Base-by-base conservation (phyloP, 1,140 invertebrate genomes). In the Drosophila pandora region DNA sequence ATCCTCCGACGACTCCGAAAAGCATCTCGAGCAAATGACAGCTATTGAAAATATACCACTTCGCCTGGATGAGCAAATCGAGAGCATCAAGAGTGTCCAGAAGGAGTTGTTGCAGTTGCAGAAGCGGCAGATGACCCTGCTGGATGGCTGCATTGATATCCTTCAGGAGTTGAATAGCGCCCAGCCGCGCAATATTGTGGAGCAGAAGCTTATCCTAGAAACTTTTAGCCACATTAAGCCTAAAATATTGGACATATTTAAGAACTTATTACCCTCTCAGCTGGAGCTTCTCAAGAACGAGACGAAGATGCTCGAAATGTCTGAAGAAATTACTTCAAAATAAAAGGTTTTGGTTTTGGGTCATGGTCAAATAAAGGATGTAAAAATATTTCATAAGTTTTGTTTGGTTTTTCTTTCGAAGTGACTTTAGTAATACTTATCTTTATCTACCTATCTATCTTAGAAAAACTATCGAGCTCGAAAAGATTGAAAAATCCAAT, bases 161-260 rank as follows among this genome's bases (percentile, higher is more conserved):
- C 48, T 81, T 2, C 28, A 73, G 3, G 79, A 81, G 25, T 41
- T 81, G 0, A 48, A 60, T 1, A 5, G 5, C 3, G 48, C 62
- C 1, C 10, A 73, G 8, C 49, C 73, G 2, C 21, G 39, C 17
- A 57, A 41, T 1, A 22, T 3, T 2, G 1, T 25, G 5, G 78
- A 81, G 21, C 28, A 23, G 7, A 43, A 63, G 25, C 21, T 76
- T 1, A 10, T 81, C 1, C 1, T 56, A 1, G 37, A 72, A 1
- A 76, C 78, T 0, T 81, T 76, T 12, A n/a, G 3, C 34, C n/a
- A n/a, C 23, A 2, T 7, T 0, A 58, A 60, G 4, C 3, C 62
- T 8, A 77, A 78, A 30, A 22, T 82, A 8, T 49, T 57, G n/a
- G 30, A 54, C 2, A 53, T 79, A 0, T 79, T 79, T 8, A 43